Percentiles rank a stretch among this genome's conserved stretches.
Conservation (phyloP, 2,797 vertebrate genomes). For the Sandelia bainsii region DNA sequence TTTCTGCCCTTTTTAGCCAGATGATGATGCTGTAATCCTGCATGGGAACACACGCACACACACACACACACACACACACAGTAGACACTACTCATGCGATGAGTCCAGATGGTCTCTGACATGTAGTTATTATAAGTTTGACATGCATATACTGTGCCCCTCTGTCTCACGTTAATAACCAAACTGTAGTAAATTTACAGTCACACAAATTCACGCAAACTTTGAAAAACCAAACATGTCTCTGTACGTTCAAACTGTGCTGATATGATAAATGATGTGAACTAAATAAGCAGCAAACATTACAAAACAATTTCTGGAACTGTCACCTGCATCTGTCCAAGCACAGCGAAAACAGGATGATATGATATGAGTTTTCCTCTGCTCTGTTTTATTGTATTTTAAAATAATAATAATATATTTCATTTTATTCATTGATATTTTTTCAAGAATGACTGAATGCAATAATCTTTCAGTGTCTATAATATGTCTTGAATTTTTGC, state of each 20-base stretch:
- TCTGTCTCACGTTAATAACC: neutral
- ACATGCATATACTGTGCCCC: neutral
- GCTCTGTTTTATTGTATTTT: neutral
- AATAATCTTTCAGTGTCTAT: neutral
- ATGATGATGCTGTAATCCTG: slow-evolving; percentile 58
- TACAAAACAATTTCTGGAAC: neutral
- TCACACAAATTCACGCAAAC: neutral
- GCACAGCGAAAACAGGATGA: neutral
- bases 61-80: neutral
- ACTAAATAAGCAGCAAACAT: neutral
- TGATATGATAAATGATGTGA: neutral
- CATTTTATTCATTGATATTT: too few relatives aligned
- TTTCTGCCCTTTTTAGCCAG: slow-evolving; percentile 40
- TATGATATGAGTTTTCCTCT: neutral
- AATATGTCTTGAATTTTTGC: neutral
- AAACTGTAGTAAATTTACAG: neutral
- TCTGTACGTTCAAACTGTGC: neutral
- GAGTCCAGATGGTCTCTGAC: slow-evolving; percentile 41
- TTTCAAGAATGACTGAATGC: too few relatives aligned
- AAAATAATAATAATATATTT: too few relatives aligned
- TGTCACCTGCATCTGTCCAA: neutral
- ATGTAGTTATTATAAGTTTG: slow-evolving; percentile 12
- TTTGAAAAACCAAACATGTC: neutral
- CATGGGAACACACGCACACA: slow-evolving; percentile 19
- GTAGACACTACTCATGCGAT: slow-evolving; percentile 18